Conservation (phyloP, 2,888 invertebrate genomes). For the Athrips mouffetella region DNA sequence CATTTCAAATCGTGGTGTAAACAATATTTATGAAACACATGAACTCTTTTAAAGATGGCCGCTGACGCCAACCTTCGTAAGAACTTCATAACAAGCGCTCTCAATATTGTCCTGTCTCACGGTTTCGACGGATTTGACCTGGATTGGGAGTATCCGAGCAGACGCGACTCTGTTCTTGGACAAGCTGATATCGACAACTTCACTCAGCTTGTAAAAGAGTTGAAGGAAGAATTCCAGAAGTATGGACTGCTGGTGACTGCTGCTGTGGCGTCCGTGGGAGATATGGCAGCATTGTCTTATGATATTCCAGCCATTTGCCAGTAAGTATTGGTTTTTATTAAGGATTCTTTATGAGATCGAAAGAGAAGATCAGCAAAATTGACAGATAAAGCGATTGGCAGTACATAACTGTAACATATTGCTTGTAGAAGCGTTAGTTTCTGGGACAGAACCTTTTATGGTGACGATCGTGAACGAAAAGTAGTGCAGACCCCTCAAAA, state of each 20-base stretch:
- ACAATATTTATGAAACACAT: too few relatives aligned
- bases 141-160: constrained; percentile 85
- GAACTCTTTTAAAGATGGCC: constrained; percentile 48
- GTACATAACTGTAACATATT: too few relatives aligned
- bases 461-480: too few relatives aligned
- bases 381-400: too few relatives aligned
- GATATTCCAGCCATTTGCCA: constrained; percentile 75
- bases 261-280: constrained; percentile 77
- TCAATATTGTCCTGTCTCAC: constrained; percentile 72
- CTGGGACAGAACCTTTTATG: too few relatives aligned
- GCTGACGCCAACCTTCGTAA: constrained; percentile 54
- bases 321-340: too few relatives aligned
- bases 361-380: too few relatives aligned
- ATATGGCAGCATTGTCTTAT: constrained; percentile 75
- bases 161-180: constrained; percentile 68
- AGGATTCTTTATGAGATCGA: too few relatives aligned
- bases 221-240: constrained; percentile 72
- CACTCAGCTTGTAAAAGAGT: constrained; percentile 71
- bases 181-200: constrained; percentile 71
- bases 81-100: constrained; percentile 76
- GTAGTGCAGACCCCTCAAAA: too few relatives aligned
- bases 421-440: too few relatives aligned
- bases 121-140: constrained; percentile 85
- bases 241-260: constrained; percentile 75
- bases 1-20: too few relatives aligned